Evolutionary conservation across 2,888 invertebrate species (phyloP), one percentile per base, ranked within the genome.

Genomic region (Eupithecia subumbrata): DNA sequence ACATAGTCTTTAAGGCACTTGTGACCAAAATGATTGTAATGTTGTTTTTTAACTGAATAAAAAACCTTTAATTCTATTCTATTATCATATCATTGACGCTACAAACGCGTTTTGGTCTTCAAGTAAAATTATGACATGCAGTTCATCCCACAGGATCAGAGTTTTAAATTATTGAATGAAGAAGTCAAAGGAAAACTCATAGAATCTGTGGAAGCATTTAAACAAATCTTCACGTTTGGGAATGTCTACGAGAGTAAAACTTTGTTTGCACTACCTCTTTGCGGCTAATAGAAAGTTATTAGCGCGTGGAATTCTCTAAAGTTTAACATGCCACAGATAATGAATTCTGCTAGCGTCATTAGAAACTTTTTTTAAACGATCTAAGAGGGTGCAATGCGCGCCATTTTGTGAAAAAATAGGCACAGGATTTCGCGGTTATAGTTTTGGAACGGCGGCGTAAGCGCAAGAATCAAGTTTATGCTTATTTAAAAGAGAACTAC

Each of bases 361-460:
- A 64, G 64, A 64, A 64, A 64, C 64, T 64, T 34, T 30, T 64
- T 34, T 18, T 18, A 64, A 64, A 64, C n/a, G 3, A 52, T n/a
- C n/a, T 52, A 52, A 52, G 7, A 37, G 5, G 37, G 37, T 30
- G 30, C 30, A 30, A 30, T 30, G 30, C 30, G 3, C 3, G 30
- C 30, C 30, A 30, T 30, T 30, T 30, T 30, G 30, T 30, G 3
- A 2, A 30, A 30, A 30, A 1, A 30, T 30, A 30, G 30, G 30
- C 30, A n/a, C n/a, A n/a, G 30, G 30, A 30, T 30, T 30, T 30
- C 30, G 30, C 30, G 30, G 1, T 30, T 3, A 30, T 30, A 30
- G 30, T 30, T 30, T 30, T 30, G 30, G 30, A 30, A 30, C 30
- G 30, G 30, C 2, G 30, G n/a, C n/a, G n/a, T n/a, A n/a, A n/a